Percentiles rank a stretch among this genome's conserved stretches.
These are phyloP conservation scores for Dendrolimus punctatus DNA, from an alignment of 1,140 invertebrate genomes.

Conservation along the genomic window DNA sequence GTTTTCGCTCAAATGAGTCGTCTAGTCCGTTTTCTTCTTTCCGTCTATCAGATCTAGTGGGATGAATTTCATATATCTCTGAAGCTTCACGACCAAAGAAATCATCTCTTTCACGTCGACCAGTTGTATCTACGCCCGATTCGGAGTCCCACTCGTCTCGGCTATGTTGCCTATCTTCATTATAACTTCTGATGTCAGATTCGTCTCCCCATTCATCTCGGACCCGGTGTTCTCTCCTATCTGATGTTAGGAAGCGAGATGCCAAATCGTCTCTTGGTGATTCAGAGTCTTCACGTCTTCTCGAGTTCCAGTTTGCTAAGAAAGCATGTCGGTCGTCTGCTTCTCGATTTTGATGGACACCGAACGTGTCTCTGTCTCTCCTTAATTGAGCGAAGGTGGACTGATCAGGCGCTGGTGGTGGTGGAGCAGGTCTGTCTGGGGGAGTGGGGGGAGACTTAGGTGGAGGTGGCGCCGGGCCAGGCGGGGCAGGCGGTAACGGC, in stretches of 20 bases:
- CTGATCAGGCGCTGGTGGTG: conserved; percentile 44
- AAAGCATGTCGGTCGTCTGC: conserved; percentile 74
- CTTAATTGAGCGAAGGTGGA: conserved; percentile 81
- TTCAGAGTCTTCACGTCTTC: conserved; percentile 70
- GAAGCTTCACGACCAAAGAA: conserved; percentile 59
- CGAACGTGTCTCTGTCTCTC: conserved; percentile 78
- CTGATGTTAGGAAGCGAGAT: conserved; percentile 52
- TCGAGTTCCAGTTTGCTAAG: conserved; percentile 77
- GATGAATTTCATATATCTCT: conserved; percentile 65
- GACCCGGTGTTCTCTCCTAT: conserved; percentile 39
- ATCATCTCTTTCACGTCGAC: conserved; percentile 60
- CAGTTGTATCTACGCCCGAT: conserved; percentile 68
- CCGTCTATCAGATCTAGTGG: conserved; percentile 43
- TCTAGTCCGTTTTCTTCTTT: conserved; percentile 49
- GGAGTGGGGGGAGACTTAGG: conserved; percentile 77
- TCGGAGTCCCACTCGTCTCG: conserved; percentile 73
- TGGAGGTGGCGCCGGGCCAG: conserved; percentile 81
- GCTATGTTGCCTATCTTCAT: conserved; percentile 51
- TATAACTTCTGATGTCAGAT: conserved; percentile 57
- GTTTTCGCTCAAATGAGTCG: conserved; percentile 44
- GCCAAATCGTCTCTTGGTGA: conserved; percentile 53
- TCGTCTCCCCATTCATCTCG: conserved; percentile 66
- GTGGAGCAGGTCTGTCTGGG: conserved; percentile 69
- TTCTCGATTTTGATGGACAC: conserved; percentile 75
- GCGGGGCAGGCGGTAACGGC: conserved; percentile 75